These are phyloP conservation scores for Acrocephalus kingi DNA, from an alignment of 2,113 vertebrate genomes.

Conservation along the genomic window DNA sequence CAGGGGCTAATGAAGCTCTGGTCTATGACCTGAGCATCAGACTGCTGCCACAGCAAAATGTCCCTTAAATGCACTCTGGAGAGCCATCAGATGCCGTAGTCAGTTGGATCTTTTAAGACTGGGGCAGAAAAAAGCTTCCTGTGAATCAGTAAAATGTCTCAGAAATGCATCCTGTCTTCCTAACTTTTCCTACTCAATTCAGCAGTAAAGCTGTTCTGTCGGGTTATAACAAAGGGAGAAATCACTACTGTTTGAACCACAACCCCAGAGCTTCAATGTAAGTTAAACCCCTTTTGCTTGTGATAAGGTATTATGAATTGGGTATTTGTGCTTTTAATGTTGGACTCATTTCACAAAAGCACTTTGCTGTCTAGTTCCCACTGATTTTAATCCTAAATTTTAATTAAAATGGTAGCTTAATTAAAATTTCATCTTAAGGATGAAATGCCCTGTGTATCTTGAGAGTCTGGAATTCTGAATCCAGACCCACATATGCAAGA, in stretches of 20 bases:
- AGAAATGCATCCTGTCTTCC: not conserved
- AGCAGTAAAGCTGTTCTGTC: not conserved
- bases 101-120: not conserved
- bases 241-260: not conserved
- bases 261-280: not conserved
- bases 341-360: conserved; percentile 4
- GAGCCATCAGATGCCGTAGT: not conserved
- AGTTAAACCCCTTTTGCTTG: not conserved
- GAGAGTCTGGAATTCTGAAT: not conserved
- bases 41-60: conserved; percentile 40
- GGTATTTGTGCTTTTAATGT: not conserved
- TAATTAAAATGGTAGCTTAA: not conserved
- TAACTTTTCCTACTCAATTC: not conserved
- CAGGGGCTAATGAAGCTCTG: not conserved
- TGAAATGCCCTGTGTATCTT: not conserved
- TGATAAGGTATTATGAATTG: not conserved
- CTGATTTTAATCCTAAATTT: conserved; percentile 21
- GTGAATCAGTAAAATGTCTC: not conserved
- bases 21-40: not conserved
- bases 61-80: conserved; percentile 20
- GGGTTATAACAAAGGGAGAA: not conserved
- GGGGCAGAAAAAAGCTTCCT: not conserved
- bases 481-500: not conserved
- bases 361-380: not conserved
- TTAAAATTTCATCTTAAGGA: not conserved